Evolutionary conservation across 2,888 invertebrate genomes (phyloP).

Genomic region (Campopleginae sp.): DNA sequence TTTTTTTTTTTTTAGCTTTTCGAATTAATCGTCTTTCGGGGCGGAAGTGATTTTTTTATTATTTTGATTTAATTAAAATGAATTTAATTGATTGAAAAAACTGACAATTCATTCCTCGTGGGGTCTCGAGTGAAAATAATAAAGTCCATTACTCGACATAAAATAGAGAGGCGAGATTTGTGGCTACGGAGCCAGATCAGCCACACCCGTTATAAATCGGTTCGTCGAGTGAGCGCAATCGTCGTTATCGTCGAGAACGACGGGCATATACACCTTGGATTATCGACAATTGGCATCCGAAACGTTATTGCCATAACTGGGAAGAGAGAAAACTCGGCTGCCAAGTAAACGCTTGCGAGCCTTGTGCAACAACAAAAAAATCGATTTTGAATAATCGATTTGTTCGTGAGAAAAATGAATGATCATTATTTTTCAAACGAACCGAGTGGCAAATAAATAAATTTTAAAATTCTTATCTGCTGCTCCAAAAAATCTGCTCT

Average conservation of each 20-base stretch:
- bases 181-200: constrained; percentile 39
- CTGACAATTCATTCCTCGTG: background rate
- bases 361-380: background rate
- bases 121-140: constrained; percentile 30
- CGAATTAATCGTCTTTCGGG: background rate
- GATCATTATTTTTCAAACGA: background rate
- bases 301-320: constrained; percentile 73
- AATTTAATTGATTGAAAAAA: constrained; percentile 20
- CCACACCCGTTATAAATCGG: constrained; percentile 71
- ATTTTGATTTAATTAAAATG: background rate
- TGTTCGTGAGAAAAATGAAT: background rate
- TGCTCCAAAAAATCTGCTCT: background rate
- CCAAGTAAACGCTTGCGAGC: constrained; percentile 11
- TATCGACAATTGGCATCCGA: constrained; percentile 79
- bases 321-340: constrained; percentile 30
- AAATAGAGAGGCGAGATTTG: constrained; percentile 28
- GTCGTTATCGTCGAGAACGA: constrained; percentile 75
- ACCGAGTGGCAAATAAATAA: background rate
- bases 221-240: constrained; percentile 70
- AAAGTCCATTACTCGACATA: constrained; percentile 18
- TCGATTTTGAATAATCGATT: background rate
- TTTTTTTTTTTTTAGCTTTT: constrained; percentile 1
- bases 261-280: constrained; percentile 76
- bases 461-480: background rate
- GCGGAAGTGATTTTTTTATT: background rate